Evolutionary conservation across 2,113 vertebrate species (phyloP).

Genomic region (Hippocampus comes): DNA sequence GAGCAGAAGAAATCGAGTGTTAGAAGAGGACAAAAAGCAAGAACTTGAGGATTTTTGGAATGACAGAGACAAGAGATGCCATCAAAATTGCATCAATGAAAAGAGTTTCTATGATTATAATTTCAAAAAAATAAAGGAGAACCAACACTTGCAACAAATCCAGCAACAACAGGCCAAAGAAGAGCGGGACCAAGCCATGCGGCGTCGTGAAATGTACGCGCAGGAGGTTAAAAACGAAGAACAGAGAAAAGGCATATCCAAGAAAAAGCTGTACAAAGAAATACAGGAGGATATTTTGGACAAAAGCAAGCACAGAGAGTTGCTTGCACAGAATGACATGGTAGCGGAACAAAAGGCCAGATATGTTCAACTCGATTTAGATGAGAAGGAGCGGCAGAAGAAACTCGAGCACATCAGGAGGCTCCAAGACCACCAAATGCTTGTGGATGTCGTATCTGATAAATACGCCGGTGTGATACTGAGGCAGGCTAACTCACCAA

Average conservation of each 20-base stretch:
- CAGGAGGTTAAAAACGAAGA: neutral
- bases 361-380: neutral
- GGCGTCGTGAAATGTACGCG: neutral
- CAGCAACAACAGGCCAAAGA: neutral
- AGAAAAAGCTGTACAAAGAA: neutral
- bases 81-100: neutral
- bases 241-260: neutral
- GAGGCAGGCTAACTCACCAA: neutral
- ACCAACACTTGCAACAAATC: neutral
- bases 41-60: constrained; percentile 1
- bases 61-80: neutral
- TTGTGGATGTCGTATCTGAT: neutral
- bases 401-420: neutral
- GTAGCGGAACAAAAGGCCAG: neutral
- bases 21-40: neutral
- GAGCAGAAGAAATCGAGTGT: neutral
- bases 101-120: neutral
- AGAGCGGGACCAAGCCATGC: neutral
- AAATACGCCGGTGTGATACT: neutral
- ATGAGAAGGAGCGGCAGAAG: constrained; percentile 3
- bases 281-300: constrained; percentile 1
- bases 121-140: neutral
- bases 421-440: neutral
- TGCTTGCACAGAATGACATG: neutral
- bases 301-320: neutral